Evolutionary conservation across 1,140 invertebrate genomes (phyloP).

Genomic region (Phortica variegata): DNA sequence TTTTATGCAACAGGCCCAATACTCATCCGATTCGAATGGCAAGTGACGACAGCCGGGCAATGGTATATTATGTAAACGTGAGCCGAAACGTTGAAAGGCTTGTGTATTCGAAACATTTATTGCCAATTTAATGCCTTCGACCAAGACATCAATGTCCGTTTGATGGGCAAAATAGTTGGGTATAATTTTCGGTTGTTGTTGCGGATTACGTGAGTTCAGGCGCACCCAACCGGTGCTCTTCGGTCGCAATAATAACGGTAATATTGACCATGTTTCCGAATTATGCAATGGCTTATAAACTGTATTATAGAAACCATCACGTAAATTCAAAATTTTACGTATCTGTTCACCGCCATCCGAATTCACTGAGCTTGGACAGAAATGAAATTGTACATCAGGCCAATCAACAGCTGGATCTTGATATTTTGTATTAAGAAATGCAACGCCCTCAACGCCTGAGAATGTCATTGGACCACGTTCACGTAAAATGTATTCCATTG

Average conservation of each 20-base stretch:
- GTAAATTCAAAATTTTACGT: slow-evolving; percentile 71
- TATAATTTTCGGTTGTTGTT: slow-evolving; percentile 81
- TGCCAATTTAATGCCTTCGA: slow-evolving; percentile 80
- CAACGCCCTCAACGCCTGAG: slow-evolving; percentile 78
- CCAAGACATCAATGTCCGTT: slow-evolving; percentile 73
- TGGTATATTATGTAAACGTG: slow-evolving; percentile 73
- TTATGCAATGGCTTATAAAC: slow-evolving; percentile 79
- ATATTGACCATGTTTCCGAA: slow-evolving; percentile 80
- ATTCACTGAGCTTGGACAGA: slow-evolving; percentile 77
- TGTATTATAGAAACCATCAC: slow-evolving; percentile 79
- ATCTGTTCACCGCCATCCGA: slow-evolving; percentile 78
- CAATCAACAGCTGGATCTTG: slow-evolving; percentile 71
- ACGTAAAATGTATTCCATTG: slow-evolving; percentile 78
- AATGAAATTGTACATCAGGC: slow-evolving; percentile 86
- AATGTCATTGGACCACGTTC: slow-evolving; percentile 79
- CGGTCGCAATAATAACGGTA: slow-evolving; percentile 78
- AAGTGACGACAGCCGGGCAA: slow-evolving; percentile 77
- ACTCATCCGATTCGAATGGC: slow-evolving; percentile 74
- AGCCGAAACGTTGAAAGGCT: slow-evolving; percentile 79
- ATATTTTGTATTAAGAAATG: slow-evolving; percentile 82
- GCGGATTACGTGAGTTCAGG: slow-evolving; percentile 77
- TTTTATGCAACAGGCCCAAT: slow-evolving; percentile 76
- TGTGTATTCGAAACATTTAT: slow-evolving; percentile 75
- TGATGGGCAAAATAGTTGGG: slow-evolving; percentile 87
- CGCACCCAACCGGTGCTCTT: slow-evolving; percentile 79